Base-by-base conservation (phyloP, 2,797 vertebrate genomes). In the Cottoperca gobio region DNA sequence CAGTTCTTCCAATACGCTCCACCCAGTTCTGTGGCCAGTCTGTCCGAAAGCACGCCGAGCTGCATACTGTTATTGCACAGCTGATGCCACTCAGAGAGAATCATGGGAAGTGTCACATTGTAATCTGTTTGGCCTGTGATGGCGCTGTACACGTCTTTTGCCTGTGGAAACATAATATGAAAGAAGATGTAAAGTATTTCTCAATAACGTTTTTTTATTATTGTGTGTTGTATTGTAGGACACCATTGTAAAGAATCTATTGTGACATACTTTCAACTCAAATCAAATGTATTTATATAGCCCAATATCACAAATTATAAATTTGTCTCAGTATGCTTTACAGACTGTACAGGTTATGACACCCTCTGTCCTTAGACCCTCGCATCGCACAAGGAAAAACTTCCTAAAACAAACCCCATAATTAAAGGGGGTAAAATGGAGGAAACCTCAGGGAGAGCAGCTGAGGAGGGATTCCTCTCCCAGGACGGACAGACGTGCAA, bases 51-150 rank as follows among this genome's bases (percentile, higher is more conserved):
- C 23, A 1, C 9, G 9, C 3, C 43, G 23, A 93, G 86, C n/a
- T 87, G 42, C 58, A 73, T 0, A 16, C 57, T 84, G 43, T 63
- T 67, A 16, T 70, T 84, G 6, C 17, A 61, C 42, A 95, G 68
- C 24, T 59, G 58, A 7, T 94, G 90, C 94, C 93, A 95, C 80
- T 93, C 91, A 6, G 88, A 88, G 33, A 95, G 90, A 61, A 96
- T 84, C 89, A 88, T 90, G 40, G 92, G 80, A 55, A 93, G 88
- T 2, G 93, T 93, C 23, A 90, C 81, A 1, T 83, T 91, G 70
- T 82, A 26, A 16, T 68, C 64, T 21, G 6, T 19, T 42, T 40
- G 45, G 8, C 74, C 70, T 3, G 55, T 61, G 31, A 92, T 2
- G 26, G 33, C 42, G 6, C 0, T 9, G 66, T 80, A 81, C 12